phyloP scores from a whole-genome alignment of 2,113 vertebrate genomes.

The Corythornis vintsioides region DNA sequence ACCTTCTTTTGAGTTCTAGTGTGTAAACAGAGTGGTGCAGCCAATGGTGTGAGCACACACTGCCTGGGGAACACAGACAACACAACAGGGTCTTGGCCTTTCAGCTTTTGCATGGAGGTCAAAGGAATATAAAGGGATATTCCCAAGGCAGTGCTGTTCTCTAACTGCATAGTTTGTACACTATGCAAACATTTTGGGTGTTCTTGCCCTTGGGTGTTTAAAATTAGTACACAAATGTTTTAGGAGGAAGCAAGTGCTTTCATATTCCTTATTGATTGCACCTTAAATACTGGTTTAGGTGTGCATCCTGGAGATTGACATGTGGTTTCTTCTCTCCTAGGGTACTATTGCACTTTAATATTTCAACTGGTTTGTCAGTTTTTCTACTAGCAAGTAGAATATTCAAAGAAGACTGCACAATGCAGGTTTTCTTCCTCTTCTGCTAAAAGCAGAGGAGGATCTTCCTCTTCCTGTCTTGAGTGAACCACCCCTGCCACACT shows the following conservation, averaged over 20 bases:
- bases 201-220: neutral
- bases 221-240: neutral
- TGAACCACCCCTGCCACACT: neutral
- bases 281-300: neutral
- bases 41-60: fast-evolving
- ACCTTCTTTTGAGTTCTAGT: neutral
- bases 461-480: constrained; percentile 22
- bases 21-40: neutral
- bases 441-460: constrained; percentile 2
- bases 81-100: neutral
- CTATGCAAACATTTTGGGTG: neutral
- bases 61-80: neutral
- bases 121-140: neutral
- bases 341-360: neutral
- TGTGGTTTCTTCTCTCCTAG: neutral
- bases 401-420: neutral
- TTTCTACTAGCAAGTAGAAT: neutral
- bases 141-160: neutral
- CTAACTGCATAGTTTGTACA: neutral
- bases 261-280: neutral
- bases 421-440: neutral
- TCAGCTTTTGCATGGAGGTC: neutral
- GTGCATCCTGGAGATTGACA: neutral
- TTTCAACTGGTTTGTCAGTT: neutral
- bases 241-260: neutral